Percentiles rank a stretch among this genome's conserved stretches.
phyloP scores from a whole-genome alignment of 2,797 vertebrate species.

The Eulemur mongoz region DNA sequence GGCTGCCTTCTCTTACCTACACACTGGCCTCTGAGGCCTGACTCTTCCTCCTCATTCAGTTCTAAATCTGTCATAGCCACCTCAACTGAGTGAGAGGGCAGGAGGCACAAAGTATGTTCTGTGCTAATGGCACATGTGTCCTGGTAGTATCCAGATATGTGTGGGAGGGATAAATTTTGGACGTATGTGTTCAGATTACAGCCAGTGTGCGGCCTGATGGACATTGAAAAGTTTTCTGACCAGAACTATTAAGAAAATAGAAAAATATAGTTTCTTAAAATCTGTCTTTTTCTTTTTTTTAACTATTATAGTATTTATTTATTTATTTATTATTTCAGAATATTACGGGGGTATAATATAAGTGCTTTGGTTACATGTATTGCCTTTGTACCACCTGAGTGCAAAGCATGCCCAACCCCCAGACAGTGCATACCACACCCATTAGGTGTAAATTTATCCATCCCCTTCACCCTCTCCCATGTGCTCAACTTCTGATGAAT shows the following conservation, averaged over 20 bases:
- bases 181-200: accelerated
- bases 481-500: no score
- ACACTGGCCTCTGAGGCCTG: background rate
- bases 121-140: no score
- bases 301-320: no score
- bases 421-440: no score
- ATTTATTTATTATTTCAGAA: no score
- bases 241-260: background rate
- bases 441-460: no score
- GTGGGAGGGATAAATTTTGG: background rate
- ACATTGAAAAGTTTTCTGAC: background rate
- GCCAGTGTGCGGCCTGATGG: accelerated
- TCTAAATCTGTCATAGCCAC: background rate
- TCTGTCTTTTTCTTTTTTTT: background rate
- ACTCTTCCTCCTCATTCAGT: background rate
- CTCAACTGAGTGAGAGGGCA: accelerated
- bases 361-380: no score
- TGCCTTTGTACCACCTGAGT: no score
- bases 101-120: no score
- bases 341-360: no score
- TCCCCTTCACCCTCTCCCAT: no score
- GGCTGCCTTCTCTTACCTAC: background rate
- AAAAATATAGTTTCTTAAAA: background rate
- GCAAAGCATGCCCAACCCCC: no score
- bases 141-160: background rate